Evolutionary conservation across 2,888 invertebrate genomes (phyloP).

Genomic region (Sesia apiformis): DNA sequence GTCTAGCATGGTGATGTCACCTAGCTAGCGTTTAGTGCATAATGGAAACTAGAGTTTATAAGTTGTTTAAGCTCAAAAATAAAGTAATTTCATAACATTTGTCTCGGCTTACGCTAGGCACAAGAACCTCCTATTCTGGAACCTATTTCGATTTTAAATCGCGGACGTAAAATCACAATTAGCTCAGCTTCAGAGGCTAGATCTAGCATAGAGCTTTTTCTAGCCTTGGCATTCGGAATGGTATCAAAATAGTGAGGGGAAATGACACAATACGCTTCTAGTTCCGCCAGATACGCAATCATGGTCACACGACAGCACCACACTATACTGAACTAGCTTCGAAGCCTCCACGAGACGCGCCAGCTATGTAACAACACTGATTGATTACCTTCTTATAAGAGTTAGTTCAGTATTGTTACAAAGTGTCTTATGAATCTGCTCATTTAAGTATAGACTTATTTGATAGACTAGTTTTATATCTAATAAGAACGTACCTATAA

Average conservation of each 20-base stretch:
- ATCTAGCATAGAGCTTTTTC: neutral
- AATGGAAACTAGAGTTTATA: conserved; percentile 9
- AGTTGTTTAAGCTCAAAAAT: neutral
- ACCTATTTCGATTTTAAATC: conserved; percentile 46
- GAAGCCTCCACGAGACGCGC: conserved; percentile 45
- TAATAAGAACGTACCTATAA: too few species aligned
- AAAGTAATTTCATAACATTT: conserved; percentile 8
- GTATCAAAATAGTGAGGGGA: conserved; percentile 51
- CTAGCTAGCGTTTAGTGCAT: conserved; percentile 66
- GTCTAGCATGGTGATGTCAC: conserved; percentile 67
- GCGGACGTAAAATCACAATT: neutral
- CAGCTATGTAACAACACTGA: conserved; percentile 17
- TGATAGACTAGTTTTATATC: too few species aligned
- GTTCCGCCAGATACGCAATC: conserved; percentile 56
- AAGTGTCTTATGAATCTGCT: conserved; percentile 18
- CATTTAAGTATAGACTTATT: conserved; percentile 8
- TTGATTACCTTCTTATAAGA: too few species aligned
- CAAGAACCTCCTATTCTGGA: conserved; percentile 47
- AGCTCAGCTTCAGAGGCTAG: neutral
- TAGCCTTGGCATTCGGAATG: conserved; percentile 39
- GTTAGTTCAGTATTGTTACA: conserved; percentile 26
- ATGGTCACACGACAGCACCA: conserved; percentile 53
- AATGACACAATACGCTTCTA: conserved; percentile 51
- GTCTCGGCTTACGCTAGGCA: conserved; percentile 43
- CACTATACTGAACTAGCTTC: conserved; percentile 47